These are phyloP conservation scores for Erythrolamprus reginae DNA, from an alignment of 2,113 vertebrate genomes.

Conservation along the genomic window DNA sequence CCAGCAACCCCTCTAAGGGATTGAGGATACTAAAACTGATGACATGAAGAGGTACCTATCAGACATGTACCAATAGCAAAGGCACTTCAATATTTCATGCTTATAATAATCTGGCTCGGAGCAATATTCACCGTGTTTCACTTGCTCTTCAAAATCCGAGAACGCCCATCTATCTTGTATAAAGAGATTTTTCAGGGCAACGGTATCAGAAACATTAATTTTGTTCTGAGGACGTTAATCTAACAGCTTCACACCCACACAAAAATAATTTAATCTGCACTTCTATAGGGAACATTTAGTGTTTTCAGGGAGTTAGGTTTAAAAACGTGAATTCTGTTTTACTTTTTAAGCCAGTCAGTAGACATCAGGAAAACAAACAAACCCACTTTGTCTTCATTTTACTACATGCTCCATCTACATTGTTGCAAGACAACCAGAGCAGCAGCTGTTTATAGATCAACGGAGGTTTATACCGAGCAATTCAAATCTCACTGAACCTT, in stretches of 20 bases:
- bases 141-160: background rate
- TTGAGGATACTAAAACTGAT: background rate
- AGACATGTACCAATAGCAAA: background rate
- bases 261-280: background rate
- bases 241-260: background rate
- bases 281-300: background rate
- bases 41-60: background rate
- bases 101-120: background rate
- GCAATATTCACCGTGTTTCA: background rate
- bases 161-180: background rate
- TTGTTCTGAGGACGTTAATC: background rate
- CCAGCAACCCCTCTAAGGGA: background rate
- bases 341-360: background rate
- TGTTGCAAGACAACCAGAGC: background rate
- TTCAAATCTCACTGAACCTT: constrained; percentile 6
- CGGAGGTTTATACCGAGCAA: background rate
- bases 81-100: background rate
- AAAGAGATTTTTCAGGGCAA: background rate
- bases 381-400: background rate
- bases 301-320: background rate
- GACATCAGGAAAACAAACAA: background rate
- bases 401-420: background rate
- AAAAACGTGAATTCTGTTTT: background rate
- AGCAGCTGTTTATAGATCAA: background rate
- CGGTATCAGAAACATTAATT: background rate